These are phyloP conservation scores for Scaptomyza caliginosa DNA, from an alignment of 2,888 invertebrate species.

Conservation along the genomic window DNA sequence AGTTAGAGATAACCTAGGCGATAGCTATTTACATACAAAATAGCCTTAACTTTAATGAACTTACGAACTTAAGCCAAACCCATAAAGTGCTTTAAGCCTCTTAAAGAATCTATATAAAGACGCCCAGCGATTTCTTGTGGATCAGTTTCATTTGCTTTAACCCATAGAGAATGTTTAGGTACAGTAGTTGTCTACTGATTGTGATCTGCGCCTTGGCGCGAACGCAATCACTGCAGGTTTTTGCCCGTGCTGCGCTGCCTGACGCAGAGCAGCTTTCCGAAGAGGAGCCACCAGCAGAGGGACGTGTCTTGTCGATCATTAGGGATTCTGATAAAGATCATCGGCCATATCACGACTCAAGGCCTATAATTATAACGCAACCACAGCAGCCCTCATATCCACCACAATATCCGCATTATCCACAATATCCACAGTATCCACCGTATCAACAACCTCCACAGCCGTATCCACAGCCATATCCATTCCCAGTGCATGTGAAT, in stretches of 20 bases:
- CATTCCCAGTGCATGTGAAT: constrained; percentile 18
- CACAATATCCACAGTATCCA: constrained; percentile 11
- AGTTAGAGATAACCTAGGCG: background rate
- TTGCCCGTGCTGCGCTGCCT: too few species aligned
- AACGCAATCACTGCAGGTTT: constrained; percentile 12
- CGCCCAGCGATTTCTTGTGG: background rate
- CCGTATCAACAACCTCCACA: constrained; percentile 4
- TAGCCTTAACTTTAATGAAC: constrained; percentile 27
- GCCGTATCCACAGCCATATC: constrained; percentile 11
- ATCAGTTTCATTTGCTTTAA: constrained; percentile 27
- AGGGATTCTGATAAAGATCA: constrained; percentile 22
- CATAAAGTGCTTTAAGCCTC: background rate
- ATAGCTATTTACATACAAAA: constrained; percentile 19
- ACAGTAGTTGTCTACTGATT: constrained; percentile 8
- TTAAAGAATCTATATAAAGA: constrained; percentile 34
- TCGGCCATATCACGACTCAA: constrained; percentile 3
- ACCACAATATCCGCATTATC: background rate
- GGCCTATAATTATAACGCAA: constrained; percentile 36
- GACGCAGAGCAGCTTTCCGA: too few species aligned
- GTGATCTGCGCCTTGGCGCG: constrained; percentile 27
- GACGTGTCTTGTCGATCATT: constrained; percentile 33
- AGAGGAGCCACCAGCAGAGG: constrained; percentile 29
- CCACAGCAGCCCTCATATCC: constrained; percentile 7
- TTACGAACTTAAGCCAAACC: constrained; percentile 3
- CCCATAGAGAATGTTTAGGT: constrained; percentile 24